Conservation (phyloP, 2,797 vertebrate genomes). For the Cossypha dichroa region DNA sequence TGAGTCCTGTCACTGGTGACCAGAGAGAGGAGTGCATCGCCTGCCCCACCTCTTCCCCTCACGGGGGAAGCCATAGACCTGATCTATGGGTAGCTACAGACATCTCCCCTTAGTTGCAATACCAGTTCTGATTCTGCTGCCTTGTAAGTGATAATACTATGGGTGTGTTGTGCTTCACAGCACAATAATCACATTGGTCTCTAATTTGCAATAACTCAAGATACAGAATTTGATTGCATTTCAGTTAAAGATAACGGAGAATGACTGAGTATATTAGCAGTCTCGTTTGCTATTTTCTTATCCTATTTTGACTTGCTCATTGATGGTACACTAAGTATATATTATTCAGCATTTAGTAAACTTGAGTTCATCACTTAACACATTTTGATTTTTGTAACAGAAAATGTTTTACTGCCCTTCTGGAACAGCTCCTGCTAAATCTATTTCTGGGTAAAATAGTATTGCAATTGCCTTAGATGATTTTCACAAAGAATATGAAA, state of each 20-base stretch:
- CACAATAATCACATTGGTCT: background rate
- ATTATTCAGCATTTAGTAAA: background rate
- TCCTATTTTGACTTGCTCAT: background rate
- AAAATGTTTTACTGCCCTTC: background rate
- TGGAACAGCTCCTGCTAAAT: background rate
- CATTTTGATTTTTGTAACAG: background rate
- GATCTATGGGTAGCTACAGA: background rate
- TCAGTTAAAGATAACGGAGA: background rate
- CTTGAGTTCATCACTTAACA: background rate
- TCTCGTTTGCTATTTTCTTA: background rate
- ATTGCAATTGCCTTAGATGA: background rate
- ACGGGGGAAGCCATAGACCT: fast-evolving
- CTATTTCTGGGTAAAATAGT: background rate
- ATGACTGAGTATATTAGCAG: background rate
- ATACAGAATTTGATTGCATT: background rate
- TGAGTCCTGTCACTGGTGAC: background rate
- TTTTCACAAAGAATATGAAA: background rate
- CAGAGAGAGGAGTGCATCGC: fast-evolving
- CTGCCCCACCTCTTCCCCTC: background rate
- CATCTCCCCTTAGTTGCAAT: background rate
- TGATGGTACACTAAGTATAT: background rate
- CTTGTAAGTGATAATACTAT: background rate
- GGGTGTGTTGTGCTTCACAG: background rate
- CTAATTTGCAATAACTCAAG: background rate
- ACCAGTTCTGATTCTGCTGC: background rate